These are phyloP conservation scores for Ectropis grisescens DNA, from an alignment of 1,140 invertebrate genomes.

Conservation along the genomic window DNA sequence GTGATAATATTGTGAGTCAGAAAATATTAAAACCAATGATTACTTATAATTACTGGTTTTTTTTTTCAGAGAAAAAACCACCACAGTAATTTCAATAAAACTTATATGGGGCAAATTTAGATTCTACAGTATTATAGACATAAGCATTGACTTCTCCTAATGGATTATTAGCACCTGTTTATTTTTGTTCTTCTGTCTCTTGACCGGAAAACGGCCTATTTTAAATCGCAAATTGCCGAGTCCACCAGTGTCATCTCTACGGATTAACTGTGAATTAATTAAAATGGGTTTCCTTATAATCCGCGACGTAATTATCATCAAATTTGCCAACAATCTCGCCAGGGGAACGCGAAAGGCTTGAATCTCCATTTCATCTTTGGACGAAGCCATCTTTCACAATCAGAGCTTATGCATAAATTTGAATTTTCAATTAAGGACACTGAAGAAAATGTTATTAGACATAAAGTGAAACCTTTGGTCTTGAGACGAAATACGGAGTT, in stretches of 20 bases:
- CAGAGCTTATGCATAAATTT: constrained; percentile 70
- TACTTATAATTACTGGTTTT: too few relatives aligned
- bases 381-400: constrained; percentile 60
- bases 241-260: constrained; percentile 7
- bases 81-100: too few relatives aligned
- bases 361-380: too few relatives aligned
- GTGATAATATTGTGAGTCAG: too few relatives aligned
- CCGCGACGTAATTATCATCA: constrained; percentile 38
- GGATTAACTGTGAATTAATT: constrained; percentile 25
- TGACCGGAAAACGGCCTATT: too few relatives aligned
- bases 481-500: constrained; percentile 61
- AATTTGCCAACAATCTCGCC: constrained; percentile 38
- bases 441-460: constrained; percentile 68
- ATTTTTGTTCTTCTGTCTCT: too few relatives aligned
- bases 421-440: constrained; percentile 69
- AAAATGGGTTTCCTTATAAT: constrained; percentile 25
- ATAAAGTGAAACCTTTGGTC: constrained; percentile 67
- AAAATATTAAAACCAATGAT: too few relatives aligned
- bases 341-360: constrained; percentile 27
- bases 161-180: too few relatives aligned
- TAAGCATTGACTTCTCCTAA: too few relatives aligned
- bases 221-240: neutral
- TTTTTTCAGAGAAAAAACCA: too few relatives aligned
- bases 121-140: too few relatives aligned
- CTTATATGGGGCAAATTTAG: too few relatives aligned